phyloP scores from a whole-genome alignment of 2,797 vertebrate species.

The Pangasius mekongensis region DNA sequence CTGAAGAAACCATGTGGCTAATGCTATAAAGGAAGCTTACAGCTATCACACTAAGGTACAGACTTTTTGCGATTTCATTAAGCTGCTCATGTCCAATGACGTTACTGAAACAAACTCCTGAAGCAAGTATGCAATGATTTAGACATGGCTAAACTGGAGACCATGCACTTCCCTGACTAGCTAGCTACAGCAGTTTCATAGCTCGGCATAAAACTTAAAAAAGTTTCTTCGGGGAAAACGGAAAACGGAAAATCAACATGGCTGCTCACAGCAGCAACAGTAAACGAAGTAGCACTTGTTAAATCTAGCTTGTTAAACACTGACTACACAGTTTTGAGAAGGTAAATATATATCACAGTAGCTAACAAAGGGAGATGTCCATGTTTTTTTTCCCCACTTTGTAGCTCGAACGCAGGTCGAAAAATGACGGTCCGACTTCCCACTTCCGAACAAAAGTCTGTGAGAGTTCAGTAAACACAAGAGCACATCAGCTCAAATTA shows the following conservation, averaged over 20 bases:
- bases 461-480: not conserved
- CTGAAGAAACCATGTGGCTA: not conserved
- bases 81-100: not conserved
- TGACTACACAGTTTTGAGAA: not conserved
- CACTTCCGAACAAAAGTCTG: not conserved
- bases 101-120: not conserved
- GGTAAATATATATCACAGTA: not conserved
- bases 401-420: not conserved
- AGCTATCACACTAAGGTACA: not conserved
- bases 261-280: not conserved
- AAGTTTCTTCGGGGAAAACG: not conserved
- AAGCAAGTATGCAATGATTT: not conserved
- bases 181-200: not conserved
- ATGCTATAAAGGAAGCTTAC: not conserved
- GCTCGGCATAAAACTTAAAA: not conserved
- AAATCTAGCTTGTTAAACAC: not conserved
- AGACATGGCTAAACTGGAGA: not conserved
- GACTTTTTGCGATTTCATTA: not conserved
- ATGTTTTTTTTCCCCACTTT: not conserved
- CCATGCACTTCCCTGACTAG: not conserved
- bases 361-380: too few relatives aligned
- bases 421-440: not conserved
- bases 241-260: not conserved
- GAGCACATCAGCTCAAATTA: slow-evolving; percentile 14
- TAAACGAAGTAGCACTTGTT: not conserved